Evolutionary conservation across 2,888 invertebrate species (phyloP).

Genomic region (Xestoiulus laeticollis): DNA sequence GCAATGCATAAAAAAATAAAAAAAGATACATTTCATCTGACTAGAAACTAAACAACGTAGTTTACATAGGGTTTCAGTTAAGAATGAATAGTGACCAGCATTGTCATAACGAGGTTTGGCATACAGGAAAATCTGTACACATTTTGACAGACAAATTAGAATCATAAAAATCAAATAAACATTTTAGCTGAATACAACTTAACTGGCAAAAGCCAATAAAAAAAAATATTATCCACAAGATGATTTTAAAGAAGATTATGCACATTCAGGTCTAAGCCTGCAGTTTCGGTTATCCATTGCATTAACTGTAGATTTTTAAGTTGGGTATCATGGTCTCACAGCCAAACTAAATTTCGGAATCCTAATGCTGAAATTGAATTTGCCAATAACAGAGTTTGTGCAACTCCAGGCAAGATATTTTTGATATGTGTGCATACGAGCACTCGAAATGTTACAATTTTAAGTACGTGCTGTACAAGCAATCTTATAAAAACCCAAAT

Average conservation of each 20-base stretch:
- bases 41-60: slow-evolving; percentile 35
- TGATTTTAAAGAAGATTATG: not conserved
- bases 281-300: not conserved
- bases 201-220: not conserved
- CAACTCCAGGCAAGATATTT: no score
- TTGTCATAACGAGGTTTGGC: slow-evolving; percentile 21
- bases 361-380: not conserved
- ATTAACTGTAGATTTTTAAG: not conserved
- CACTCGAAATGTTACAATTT: no score
- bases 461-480: no score
- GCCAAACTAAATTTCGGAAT: not conserved
- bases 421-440: no score
- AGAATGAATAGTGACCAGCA: slow-evolving; percentile 20
- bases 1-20: not conserved
- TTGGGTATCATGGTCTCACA: not conserved
- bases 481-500: no score
- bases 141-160: not conserved
- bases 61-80: not conserved
- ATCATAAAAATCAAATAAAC: not conserved
- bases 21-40: not conserved
- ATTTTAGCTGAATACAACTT: not conserved
- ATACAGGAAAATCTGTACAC: not conserved
- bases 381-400: not conserved
- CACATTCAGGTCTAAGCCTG: not conserved
- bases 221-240: not conserved